Evolutionary conservation across 2,888 invertebrate genomes (phyloP), one percentile per base, ranked within the genome.

Genomic region (Phytoseiulus persimilis): DNA sequence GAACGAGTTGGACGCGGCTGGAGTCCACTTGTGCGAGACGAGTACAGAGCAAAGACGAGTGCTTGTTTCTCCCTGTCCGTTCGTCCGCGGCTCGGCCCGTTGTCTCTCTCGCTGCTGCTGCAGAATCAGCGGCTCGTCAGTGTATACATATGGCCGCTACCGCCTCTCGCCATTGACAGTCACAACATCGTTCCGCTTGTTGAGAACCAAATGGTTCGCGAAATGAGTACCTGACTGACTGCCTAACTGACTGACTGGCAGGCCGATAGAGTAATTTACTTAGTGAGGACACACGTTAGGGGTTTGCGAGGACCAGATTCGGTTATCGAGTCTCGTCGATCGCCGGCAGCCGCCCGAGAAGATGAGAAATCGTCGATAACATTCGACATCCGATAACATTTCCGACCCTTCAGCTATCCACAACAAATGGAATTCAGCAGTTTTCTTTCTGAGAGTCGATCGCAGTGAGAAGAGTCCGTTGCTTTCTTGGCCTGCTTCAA

Each of bases 171-270:
- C 9, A 65, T 14, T 65, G 65, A 65, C 65, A 65, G 65, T 65
- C 65, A 65, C 65, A 65, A 65, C 65, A 65, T 65, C 65, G 32
- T 87, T 87, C 87, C 87, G 87, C 87, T 87, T 87, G 87, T 87
- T 87, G 87, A 87, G 87, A 31, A 87, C n/a, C 87, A 87, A 87
- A 87, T 87, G 32, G 87, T 39, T n/a, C 45, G 87, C 32, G 87
- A 87, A 39, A n/a, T n/a, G 83, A 83, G 33, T 65, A 65, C 5
- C 9, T 65, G 18, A 3, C 65, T 65, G 65, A 65, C 65, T 65
- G 65, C 1, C 65, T 65, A 23, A 65, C 65, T 65, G 28, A 1
- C 65, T 65, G 18, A 65, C 39, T 39, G 39, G 5, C 39, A 9
- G 39, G 65, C 18, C 65, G 65, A 65, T 28, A 28, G 65, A 65